Evolutionary conservation across 2,888 invertebrate species (phyloP), one percentile per base, ranked within the genome.

Genomic region (Tetragnatha montana): DNA sequence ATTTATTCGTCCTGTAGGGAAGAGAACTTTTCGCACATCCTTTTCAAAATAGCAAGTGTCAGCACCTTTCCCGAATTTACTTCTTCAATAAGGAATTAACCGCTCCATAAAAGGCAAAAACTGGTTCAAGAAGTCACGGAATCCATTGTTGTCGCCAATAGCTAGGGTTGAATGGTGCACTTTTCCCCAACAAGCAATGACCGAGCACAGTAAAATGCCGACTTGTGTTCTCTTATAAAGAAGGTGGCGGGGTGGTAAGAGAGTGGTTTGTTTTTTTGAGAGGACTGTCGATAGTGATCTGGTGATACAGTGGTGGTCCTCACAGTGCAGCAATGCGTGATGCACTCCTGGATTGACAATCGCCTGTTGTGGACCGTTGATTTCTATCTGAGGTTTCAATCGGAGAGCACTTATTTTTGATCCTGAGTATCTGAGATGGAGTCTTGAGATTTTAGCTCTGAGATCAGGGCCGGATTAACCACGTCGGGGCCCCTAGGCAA

Each of bases 91-190:
- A 12, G 60, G 21, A 78, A 22, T 60, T 19, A 22, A 81, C 71
- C n/a, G 71, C 47, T 81, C 81, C 49, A 78, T 78, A 60, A 60
- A 81, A 71, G 35, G 8, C 51, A 3, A 8, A 71, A 81, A 81
- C 71, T 50, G 81, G 50, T 50, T 49, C 71, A 21, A 17, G 81
- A 81, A 21, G 14, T 81, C 71, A 81, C 81, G 81, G 21, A 71
- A 71, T 22, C 81, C 21, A 81, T 81, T 81, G 81, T 81, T 35
- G 76, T 22, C n/a, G 1, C 21, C 21, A 82, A 73, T 60, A 60
- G 4, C 60, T 14, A 60, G 60, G 17, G 60, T 60, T 12, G 60
- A 60, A 10, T 60, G 17, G 60, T 8, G 12, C 60, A 60, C n/a
- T 12, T 60, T 60, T 60, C 60, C 35, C 35, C 60, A 60, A 60